These are phyloP conservation scores for Tinea pellionella DNA, from an alignment of 2,888 invertebrate genomes.

Conservation along the genomic window DNA sequence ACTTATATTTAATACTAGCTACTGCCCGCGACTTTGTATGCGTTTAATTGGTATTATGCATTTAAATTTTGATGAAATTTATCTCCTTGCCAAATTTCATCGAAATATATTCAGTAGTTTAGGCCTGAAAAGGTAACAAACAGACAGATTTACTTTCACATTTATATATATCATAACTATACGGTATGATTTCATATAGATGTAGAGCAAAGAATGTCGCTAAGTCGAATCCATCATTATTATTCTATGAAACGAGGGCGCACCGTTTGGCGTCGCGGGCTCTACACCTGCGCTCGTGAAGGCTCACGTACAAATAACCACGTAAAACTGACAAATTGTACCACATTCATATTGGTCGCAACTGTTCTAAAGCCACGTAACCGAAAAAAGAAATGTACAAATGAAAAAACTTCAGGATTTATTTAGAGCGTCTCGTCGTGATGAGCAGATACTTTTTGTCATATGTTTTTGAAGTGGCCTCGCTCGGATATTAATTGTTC, in stretches of 20 bases:
- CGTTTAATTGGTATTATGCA: no score
- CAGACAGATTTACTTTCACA: no score
- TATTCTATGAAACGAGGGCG: conserved; percentile 40
- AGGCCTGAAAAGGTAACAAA: no score
- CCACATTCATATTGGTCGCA: conserved; percentile 58
- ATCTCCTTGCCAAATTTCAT: no score
- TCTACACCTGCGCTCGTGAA: conserved; percentile 44
- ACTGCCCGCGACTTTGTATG: background rate
- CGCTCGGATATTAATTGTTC: conserved; percentile 5
- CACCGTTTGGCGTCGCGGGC: conserved; percentile 23
- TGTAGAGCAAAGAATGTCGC: conserved; percentile 16
- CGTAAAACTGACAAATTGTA: conserved; percentile 63
- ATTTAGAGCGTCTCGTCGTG: conserved; percentile 1
- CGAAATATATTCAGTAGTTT: no score
- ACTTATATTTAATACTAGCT: background rate
- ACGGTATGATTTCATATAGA: background rate
- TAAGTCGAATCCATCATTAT: conserved; percentile 63
- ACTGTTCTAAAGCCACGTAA: conserved; percentile 30
- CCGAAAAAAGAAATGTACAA: conserved; percentile 36
- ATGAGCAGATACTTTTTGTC: background rate
- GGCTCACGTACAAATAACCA: conserved; percentile 50
- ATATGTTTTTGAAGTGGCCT: background rate
- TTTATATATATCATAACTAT: no score
- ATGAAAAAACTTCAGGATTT: conserved; percentile 15
- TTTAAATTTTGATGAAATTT: no score